Evolutionary conservation across 2,888 invertebrate genomes (phyloP).

Genomic region (Epistrophe eligans): DNA sequence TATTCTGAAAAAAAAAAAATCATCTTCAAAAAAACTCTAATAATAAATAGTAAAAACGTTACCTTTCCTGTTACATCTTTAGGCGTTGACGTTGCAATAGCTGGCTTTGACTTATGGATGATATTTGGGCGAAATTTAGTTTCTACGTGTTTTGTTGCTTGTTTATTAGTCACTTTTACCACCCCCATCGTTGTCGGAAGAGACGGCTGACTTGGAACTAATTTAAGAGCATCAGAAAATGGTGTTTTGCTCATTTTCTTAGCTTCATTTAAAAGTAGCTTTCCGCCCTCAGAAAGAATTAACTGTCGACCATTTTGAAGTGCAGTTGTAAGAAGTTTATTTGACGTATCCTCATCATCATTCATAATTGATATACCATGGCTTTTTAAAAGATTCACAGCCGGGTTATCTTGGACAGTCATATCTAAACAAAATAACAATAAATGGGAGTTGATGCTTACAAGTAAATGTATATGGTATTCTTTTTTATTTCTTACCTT

Average conservation of each 20-base stretch:
- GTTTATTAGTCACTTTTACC: constrained; percentile 45
- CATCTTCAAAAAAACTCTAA: not conserved
- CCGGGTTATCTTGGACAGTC: constrained; percentile 80
- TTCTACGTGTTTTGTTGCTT: constrained; percentile 55
- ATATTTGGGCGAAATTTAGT: constrained; percentile 77
- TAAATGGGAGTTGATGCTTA: not conserved
- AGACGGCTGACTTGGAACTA: constrained; percentile 65
- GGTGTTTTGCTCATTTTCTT: constrained; percentile 58
- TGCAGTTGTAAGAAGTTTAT: constrained; percentile 89
- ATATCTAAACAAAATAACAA: constrained; percentile 77
- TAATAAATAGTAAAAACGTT: not conserved
- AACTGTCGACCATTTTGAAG: constrained; percentile 94
- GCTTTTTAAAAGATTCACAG: constrained; percentile 89
- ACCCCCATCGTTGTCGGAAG: constrained; percentile 39
- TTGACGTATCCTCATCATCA: constrained; percentile 89
- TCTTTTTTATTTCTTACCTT: constrained; percentile 34
- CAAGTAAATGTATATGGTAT: not conserved
- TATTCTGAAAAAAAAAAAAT: constrained; percentile 78
- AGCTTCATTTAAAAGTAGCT: constrained; percentile 88
- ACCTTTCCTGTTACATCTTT: constrained; percentile 76
- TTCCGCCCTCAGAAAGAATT: constrained; percentile 93
- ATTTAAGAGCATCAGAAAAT: constrained; percentile 66
- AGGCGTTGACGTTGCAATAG: constrained; percentile 61
- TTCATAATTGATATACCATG: constrained; percentile 95
- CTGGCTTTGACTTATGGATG: constrained; percentile 76